Conservation (phyloP, 2,888 invertebrate genomes). For the Hypsopygia costalis region DNA sequence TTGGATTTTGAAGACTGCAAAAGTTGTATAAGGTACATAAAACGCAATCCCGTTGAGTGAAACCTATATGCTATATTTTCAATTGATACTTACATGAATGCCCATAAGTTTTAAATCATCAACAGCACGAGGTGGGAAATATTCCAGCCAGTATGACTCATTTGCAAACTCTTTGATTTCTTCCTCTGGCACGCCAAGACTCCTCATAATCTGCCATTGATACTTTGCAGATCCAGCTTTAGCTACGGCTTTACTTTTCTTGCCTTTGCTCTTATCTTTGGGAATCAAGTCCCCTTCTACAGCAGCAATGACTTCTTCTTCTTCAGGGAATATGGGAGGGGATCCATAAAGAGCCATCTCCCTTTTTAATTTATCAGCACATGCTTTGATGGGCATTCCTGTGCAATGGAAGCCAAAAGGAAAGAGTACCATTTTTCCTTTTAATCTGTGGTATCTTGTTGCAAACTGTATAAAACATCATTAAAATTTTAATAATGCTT, state of each 20-base stretch:
- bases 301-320: slow-evolving; percentile 66
- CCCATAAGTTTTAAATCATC: slow-evolving; percentile 94
- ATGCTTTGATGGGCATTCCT: slow-evolving; percentile 99
- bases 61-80: no score
- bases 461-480: slow-evolving; percentile 86
- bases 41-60: no score
- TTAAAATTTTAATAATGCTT: no score
- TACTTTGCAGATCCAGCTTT: slow-evolving; percentile 94
- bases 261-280: slow-evolving; percentile 88
- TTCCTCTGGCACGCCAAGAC: slow-evolving; percentile 92
- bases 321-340: slow-evolving; percentile 93
- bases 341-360: slow-evolving; percentile 96
- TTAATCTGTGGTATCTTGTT: slow-evolving; percentile 93
- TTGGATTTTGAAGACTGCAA: no score
- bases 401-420: slow-evolving; percentile 99
- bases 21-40: no score
- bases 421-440: slow-evolving; percentile 94
- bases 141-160: slow-evolving; percentile 95
- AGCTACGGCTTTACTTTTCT: slow-evolving; percentile 97
- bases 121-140: slow-evolving; percentile 95
- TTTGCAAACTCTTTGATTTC: slow-evolving; percentile 96
- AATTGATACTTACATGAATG: slow-evolving; percentile 84
- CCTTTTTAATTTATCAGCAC: slow-evolving; percentile 97
- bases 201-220: slow-evolving; percentile 99
- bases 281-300: slow-evolving; percentile 81